Evolutionary conservation across 2,797 vertebrate genomes (phyloP).

Genomic region (Decapterus maruadsi): DNA sequence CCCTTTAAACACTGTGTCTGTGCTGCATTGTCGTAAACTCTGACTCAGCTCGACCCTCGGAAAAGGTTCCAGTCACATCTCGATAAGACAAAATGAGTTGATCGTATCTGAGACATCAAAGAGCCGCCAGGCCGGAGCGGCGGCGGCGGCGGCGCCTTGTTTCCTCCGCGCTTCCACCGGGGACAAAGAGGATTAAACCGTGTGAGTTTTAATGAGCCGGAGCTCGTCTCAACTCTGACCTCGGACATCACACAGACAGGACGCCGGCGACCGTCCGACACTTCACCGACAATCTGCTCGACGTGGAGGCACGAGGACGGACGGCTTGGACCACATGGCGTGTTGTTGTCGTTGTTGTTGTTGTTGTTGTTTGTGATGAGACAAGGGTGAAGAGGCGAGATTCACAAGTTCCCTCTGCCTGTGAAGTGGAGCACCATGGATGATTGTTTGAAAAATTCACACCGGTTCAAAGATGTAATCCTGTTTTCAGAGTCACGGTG

Average conservation of each 20-base stretch:
- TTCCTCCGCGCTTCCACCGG: too few species aligned
- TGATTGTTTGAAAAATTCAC: conserved; percentile 8
- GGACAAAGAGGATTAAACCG: background rate
- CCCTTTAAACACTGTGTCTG: too few species aligned
- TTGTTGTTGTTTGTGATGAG: conserved; percentile 16
- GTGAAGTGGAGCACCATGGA: conserved; percentile 2
- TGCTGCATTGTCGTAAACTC: background rate
- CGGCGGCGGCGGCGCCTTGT: too few species aligned
- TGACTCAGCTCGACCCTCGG: too few species aligned
- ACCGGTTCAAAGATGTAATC: background rate
- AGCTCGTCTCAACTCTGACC: conserved; percentile 2
- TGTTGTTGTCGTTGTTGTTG: background rate
- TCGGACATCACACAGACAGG: background rate
- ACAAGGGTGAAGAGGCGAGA: background rate
- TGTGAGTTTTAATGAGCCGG: conserved; percentile 9
- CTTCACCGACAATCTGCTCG: conserved; percentile 9
- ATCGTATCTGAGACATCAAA: too few species aligned
- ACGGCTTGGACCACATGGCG: background rate
- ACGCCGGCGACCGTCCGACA: background rate
- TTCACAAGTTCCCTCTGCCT: conserved; percentile 21
- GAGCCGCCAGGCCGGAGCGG: background rate
- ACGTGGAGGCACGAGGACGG: background rate
- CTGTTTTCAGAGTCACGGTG: background rate
- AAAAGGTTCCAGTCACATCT: background rate
- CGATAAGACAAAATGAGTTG: too few species aligned